Evolutionary conservation across 1,140 invertebrate genomes (phyloP).

Genomic region (Lepidurus apus): DNA sequence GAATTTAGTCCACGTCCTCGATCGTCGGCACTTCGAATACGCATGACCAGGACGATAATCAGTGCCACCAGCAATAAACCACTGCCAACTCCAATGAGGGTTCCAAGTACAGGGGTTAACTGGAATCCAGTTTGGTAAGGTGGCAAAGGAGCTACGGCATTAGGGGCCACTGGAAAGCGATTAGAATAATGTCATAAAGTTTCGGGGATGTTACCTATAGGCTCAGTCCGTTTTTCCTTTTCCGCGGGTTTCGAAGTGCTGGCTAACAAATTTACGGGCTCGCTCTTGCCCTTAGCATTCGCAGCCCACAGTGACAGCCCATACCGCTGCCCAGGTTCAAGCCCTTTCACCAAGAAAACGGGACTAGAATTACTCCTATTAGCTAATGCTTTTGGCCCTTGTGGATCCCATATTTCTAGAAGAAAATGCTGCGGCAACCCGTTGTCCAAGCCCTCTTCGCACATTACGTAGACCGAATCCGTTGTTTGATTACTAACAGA

Average conservation of each 20-base stretch:
- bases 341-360: conserved; percentile 58
- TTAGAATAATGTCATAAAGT: neutral
- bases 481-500: conserved; percentile 75
- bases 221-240: conserved; percentile 28
- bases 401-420: conserved; percentile 65
- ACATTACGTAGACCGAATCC: conserved; percentile 70
- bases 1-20: conserved; percentile 38
- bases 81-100: conserved; percentile 65
- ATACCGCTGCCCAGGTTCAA: conserved; percentile 61
- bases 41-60: conserved; percentile 62
- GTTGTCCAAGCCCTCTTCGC: conserved; percentile 74
- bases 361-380: conserved; percentile 45
- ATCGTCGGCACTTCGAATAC: conserved; percentile 48
- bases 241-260: conserved; percentile 10
- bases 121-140: conserved; percentile 54
- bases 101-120: conserved; percentile 66
- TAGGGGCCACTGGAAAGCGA: conserved; percentile 29
- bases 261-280: conserved; percentile 43
- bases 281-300: conserved; percentile 63
- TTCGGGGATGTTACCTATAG: conserved; percentile 21
- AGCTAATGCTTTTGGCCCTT: conserved; percentile 45
- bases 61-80: conserved; percentile 62
- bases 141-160: conserved; percentile 27
- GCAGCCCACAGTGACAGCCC: conserved; percentile 61
- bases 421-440: conserved; percentile 72